Evolutionary conservation across 1,140 invertebrate species (phyloP), one percentile per base, ranked within the genome.

Genomic region (Nomia melanderi): DNA sequence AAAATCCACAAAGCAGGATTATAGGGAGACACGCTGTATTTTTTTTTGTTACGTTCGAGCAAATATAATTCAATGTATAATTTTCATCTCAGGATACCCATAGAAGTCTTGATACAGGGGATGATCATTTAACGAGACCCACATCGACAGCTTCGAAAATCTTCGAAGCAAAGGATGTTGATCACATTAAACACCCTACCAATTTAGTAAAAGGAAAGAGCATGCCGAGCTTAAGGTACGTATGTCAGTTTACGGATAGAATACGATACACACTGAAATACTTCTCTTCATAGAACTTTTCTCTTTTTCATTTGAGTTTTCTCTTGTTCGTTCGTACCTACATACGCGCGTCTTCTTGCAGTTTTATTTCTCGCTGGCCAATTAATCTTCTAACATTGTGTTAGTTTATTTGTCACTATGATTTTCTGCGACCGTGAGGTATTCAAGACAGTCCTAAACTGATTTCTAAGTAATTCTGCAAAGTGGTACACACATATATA

Each of bases 181-280:
- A 90, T 81, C 91, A 88, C 31, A 90, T 89, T 67, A 90, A 90
- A 39, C 88, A 89, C 67, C 90, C 94, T 1, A 95, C 95, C 72
- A 96, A 96, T 91, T 92, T 98, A 39, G 95, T 97, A 57, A 97
- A 98, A 94, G 97, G 97, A 60, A 98, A 98, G 93, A 98, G 97
- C 93, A 98, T 98, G 97, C 97, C 97, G 8, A 98, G 97, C 91
- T 92, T 98, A 60, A 98, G 97, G 97, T 98, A 94, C 25, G 82
- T 29, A 39, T 14, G 39, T 20, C n/a, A 12, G n/a, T 9, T 36
- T 41, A 27, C 17, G 41, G 2, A 20, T 3, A 27, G 56, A 66
- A 44, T 14, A 47, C 41, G 33, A 63, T 23, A n/a, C 29, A 53
- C 23, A 47, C 11, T 33, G 0, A 53, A 47, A 23, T 53, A 66